Percentiles rank a stretch among this genome's conserved stretches.
Conservation (phyloP, 2,113 vertebrate genomes). For the Odobenus rosmarus region DNA sequence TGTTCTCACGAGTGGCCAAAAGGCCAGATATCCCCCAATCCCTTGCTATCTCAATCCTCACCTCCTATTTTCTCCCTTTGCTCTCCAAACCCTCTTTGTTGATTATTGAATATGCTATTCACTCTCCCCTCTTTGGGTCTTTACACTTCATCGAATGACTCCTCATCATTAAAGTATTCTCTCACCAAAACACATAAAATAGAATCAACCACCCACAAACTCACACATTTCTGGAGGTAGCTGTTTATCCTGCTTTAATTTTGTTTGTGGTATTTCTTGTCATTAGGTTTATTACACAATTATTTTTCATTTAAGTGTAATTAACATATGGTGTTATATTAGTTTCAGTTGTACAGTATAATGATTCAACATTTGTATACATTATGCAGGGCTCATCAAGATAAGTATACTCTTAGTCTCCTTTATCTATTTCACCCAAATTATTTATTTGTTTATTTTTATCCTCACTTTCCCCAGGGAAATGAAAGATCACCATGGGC, state of each 20-base stretch:
- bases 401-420: neutral
- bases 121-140: neutral
- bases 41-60: neutral
- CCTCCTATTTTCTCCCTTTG: neutral
- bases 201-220: neutral
- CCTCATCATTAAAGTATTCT: neutral
- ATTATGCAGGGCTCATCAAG: neutral
- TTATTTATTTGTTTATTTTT: neutral
- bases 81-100: neutral
- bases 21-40: rapidly evolving
- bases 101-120: neutral
- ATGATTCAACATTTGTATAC: neutral
- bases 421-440: neutral
- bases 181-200: neutral
- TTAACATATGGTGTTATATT: neutral
- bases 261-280: neutral
- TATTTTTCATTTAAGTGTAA: neutral
- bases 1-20: neutral
- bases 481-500: neutral
- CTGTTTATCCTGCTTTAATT: neutral
- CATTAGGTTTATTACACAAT: neutral
- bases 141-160: neutral
- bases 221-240: neutral
- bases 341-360: neutral
- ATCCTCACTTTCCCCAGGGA: neutral